Conservation (phyloP, 2,888 invertebrate species). For the Thera obeliscata region DNA sequence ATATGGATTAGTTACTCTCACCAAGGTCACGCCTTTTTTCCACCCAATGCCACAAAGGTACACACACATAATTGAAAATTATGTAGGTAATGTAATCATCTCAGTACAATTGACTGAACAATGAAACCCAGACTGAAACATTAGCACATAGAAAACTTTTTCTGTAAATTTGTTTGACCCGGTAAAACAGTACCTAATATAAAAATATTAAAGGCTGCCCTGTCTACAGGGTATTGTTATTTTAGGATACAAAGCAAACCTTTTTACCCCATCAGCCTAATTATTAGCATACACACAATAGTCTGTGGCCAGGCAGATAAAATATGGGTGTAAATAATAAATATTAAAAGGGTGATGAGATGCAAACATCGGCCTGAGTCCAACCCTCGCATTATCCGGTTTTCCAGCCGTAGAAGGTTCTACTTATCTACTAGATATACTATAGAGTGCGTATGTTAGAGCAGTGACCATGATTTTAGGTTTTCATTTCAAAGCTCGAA, state of each 20-base stretch:
- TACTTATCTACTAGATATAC: background rate
- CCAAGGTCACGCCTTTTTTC: no score
- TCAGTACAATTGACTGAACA: no score
- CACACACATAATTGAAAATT: no score
- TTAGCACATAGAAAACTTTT: background rate
- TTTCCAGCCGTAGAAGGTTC: background rate
- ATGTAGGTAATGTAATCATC: no score
- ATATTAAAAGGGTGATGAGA: constrained; percentile 20
- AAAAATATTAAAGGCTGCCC: background rate
- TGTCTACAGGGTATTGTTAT: background rate
- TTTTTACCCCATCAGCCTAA: background rate
- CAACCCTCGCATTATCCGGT: constrained; percentile 14
- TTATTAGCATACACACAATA: constrained; percentile 1
- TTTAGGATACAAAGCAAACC: background rate
- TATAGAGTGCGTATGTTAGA: background rate
- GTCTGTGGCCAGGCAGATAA: constrained; percentile 8
- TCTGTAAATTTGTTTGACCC: background rate
- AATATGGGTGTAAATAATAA: constrained; percentile 20
- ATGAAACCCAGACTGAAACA: no score
- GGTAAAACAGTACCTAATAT: background rate
- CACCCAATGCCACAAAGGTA: no score
- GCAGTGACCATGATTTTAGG: background rate
- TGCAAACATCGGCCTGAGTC: constrained; percentile 13
- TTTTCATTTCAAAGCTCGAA: background rate
- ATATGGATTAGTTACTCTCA: no score